Evolutionary conservation across 2,888 invertebrate species (phyloP), one percentile per base, ranked within the genome.

Genomic region (Dryococelus australis): DNA sequence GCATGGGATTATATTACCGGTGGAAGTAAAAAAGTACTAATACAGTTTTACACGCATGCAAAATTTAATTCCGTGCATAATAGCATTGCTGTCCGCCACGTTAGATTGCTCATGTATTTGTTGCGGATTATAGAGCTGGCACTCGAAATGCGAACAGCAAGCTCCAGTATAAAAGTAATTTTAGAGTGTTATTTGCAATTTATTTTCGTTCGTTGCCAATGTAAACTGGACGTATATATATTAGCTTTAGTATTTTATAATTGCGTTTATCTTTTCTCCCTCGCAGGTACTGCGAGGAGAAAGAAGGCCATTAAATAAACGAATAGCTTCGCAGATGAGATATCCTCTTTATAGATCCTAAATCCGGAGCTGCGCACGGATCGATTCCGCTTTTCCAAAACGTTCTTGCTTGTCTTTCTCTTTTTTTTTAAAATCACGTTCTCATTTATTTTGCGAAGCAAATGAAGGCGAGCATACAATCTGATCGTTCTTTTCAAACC

Each of bases 401-500:
- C 65, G 65, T 65, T 65, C 65, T 24, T 65, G 65, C 65, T 65
- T n/a, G 65, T 65, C 65, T 65, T 65, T 10, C 65, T 16, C 65
- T 65, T 65, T 65, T 65, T 65, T 65, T 24, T 24, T 16, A 10
- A 65, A 65, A 65, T 65, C 65, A 65, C 65, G 65, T 65, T 65
- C 83, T 83, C 83, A 83, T 83, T 83, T 83, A 83, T 83, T 83
- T 83, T 83, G 65, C 24, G 28, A 83, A 83, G 28, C 28, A 83
- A 83, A 83, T 83, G 83, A 83, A 83, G 43, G 83, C 43, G 65
- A 65, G 24, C 83, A 13, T 83, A 35, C 28, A 43, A 83, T 83
- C 83, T 43, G 83, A 83, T 83, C 83, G 83, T 28, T 65, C 65
- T 27, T 83, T 43, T 28, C 83, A 83, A 83, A 83, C 43, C 83